Evolutionary conservation across 1,140 invertebrate species (phyloP).

Genomic region (Drosophila setifemur): DNA sequence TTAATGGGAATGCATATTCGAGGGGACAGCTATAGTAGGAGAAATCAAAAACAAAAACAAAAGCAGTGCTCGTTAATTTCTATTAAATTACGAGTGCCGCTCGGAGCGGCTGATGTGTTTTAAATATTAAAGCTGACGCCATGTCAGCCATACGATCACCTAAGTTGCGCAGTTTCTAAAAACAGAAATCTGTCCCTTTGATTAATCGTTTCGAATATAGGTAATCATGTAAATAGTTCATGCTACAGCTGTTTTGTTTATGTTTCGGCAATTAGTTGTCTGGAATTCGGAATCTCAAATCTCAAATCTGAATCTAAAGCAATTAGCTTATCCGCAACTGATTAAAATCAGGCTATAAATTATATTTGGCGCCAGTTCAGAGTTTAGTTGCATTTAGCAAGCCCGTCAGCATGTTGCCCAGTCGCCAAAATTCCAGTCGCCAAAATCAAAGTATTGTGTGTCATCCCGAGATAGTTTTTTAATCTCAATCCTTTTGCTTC

Average conservation of each 20-base stretch:
- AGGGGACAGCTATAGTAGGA: not conserved
- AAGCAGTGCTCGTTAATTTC: constrained; percentile 42
- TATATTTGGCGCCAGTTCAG: constrained; percentile 28
- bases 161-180: constrained; percentile 40
- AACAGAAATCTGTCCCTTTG: not conserved
- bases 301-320: constrained; percentile 3
- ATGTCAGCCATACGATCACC: constrained; percentile 20
- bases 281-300: constrained; percentile 35
- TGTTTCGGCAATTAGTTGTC: constrained; percentile 66
- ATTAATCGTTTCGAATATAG: constrained; percentile 14
- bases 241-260: constrained; percentile 51
- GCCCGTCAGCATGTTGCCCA: constrained; percentile 57
- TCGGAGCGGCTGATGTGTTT: constrained; percentile 16
- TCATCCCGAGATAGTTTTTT: not conserved
- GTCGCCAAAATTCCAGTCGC: constrained; percentile 47
- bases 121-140: constrained; percentile 19
- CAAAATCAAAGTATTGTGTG: not conserved
- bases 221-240: constrained; percentile 38
- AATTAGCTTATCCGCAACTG: constrained; percentile 30
- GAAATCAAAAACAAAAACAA: not conserved
- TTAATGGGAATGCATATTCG: constrained; percentile 60
- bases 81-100: constrained; percentile 46
- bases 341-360: constrained; percentile 59
- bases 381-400: constrained; percentile 48
- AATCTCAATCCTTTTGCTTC: not conserved